Evolutionary conservation across 1,140 invertebrate species (phyloP).

Genomic region (Trichomalopsis sarcophagae): DNA sequence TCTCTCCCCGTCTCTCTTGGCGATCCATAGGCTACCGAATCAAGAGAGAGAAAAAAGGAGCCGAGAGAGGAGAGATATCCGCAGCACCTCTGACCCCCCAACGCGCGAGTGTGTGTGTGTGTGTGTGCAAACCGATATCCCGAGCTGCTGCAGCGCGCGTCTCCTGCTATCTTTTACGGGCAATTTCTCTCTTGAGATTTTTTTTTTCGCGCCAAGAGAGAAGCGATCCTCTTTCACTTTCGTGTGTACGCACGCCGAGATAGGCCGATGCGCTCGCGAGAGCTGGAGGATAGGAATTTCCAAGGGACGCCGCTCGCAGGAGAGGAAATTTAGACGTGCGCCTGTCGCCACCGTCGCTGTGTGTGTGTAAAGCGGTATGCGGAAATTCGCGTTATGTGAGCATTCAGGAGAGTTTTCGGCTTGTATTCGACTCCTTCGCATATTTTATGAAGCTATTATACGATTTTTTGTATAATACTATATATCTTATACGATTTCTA

Average conservation of each 20-base stretch:
- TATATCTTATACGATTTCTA: no score
- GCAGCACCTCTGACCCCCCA: neutral
- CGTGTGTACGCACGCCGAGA: neutral
- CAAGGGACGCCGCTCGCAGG: neutral
- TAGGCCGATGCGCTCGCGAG: neutral
- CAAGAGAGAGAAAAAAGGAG: neutral
- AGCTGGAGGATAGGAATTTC: neutral
- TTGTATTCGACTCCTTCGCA: no score
- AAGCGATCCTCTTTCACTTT: conserved; percentile 32
- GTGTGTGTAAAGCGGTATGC: no score
- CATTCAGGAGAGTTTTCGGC: no score
- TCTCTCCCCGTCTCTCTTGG: no score
- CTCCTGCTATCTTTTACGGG: conserved; percentile 16
- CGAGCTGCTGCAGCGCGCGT: neutral
- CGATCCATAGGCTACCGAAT: conserved; percentile 15
- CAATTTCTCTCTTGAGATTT: conserved; percentile 4
- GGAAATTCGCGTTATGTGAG: no score
- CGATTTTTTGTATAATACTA: no score
- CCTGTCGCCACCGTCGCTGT: no score
- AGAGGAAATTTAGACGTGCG: neutral
- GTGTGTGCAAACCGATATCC: conserved; percentile 23
- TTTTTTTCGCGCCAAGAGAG: neutral
- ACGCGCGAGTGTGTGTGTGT: neutral
- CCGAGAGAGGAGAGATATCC: neutral
- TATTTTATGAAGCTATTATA: no score